phyloP scores from a whole-genome alignment of 2,888 invertebrate species.

The Drosophila falleni region DNA sequence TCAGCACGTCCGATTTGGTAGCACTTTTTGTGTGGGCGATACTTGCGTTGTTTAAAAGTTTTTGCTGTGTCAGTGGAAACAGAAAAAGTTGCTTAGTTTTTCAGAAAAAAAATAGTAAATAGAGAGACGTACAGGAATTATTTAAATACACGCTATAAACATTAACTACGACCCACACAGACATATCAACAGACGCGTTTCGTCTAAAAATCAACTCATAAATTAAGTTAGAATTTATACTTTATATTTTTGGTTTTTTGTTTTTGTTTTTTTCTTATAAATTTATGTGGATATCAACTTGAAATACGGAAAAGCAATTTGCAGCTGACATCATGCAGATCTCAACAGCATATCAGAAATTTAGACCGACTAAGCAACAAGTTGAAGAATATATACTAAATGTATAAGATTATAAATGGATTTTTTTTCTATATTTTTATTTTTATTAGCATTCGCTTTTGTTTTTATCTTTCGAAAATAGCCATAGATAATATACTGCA shows the following conservation, averaged over 20 bases:
- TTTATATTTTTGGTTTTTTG: constrained; percentile 11
- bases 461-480: constrained; percentile 44
- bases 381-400: constrained; percentile 32
- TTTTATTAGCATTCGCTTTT: constrained; percentile 25
- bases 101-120: constrained; percentile 19
- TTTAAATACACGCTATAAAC: constrained; percentile 67
- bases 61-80: constrained; percentile 34
- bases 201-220: constrained; percentile 53
- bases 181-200: constrained; percentile 9
- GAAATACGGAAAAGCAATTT: constrained; percentile 76
- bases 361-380: constrained; percentile 39
- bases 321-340: constrained; percentile 73
- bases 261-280: constrained; percentile 4
- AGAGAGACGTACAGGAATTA: constrained; percentile 50
- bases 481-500: constrained; percentile 45
- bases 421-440: constrained; percentile 16
- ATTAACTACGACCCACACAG: constrained; percentile 58
- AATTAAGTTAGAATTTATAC: constrained; percentile 66
- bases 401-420: constrained; percentile 39
- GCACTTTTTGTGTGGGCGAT: constrained; percentile 47
- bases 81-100: constrained; percentile 54
- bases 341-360: constrained; percentile 17
- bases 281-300: constrained; percentile 58
- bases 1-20: constrained; percentile 61
- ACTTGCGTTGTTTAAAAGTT: constrained; percentile 58